Base-by-base conservation (phyloP, 2,113 vertebrate genomes). In the Pteruthius melanotis region DNA sequence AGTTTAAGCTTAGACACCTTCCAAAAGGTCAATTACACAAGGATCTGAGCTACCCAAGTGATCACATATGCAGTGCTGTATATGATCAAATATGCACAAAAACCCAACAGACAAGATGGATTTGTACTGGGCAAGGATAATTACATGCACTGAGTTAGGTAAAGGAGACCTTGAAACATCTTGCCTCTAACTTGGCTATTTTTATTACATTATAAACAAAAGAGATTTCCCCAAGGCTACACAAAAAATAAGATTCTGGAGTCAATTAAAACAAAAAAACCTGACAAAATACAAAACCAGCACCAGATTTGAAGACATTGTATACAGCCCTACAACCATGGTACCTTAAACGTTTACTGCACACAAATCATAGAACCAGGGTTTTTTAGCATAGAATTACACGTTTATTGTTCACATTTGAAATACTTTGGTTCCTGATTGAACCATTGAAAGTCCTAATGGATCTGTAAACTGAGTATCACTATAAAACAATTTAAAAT, bases 401-500 rank as follows among this genome's bases (percentile, higher is more conserved):
- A 95, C 4, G 1, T 97, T 97, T 98, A 98, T 97, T 98, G 78
- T 97, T 94, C 95, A 97, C 83, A 95, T 97, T 96, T 81, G 53
- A 95, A 97, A 94, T 93, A 82, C 80, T 87, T 53, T 45, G 56
- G 82, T 60, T 95, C 94, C 70, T 69, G 39, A 83, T 22, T 53
- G 84, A 96, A 97, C 96, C 75, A 60, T 1, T 77, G 56, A 92
- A 94, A 91, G 56, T 87, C 66, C 90, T 81, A 95, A 96, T 39
- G 93, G 45, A 97, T 93, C 82, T 97, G 95, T 97, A 98, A 98
- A 98, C 96, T 47, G 47, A 94, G 33, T 86, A 95, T 83, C 89
- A 96, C 97, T 97, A 97, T 96, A 95, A 96, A 95, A 97, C 91
- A 94, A 69, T 92, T 94, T 96, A 90, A 96, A 97, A 91, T 94